These are phyloP conservation scores for Microchirus variegatus DNA, from an alignment of 2,797 vertebrate genomes.

Conservation along the genomic window DNA sequence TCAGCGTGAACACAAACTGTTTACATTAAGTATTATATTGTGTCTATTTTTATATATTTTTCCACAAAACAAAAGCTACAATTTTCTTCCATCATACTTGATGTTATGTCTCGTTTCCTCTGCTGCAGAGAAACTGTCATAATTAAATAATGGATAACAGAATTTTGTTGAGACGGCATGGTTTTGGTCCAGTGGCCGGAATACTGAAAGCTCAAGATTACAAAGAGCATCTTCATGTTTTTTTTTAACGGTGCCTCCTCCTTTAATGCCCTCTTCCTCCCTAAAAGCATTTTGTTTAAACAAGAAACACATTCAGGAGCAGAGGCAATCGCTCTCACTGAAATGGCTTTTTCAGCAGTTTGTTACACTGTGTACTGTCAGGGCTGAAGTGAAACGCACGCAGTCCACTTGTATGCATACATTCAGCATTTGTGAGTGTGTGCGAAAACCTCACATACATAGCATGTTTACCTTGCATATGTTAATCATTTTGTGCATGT, in stretches of 20 bases:
- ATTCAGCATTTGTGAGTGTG: not conserved
- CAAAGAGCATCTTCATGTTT: slow-evolving; percentile 5
- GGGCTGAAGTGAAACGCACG: not conserved
- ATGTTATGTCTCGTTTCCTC: not conserved
- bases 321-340: not conserved
- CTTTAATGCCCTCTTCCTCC: not conserved
- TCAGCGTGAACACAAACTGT: not conserved
- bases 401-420: not conserved
- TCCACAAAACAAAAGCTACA: no score
- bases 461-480: slow-evolving; percentile 2
- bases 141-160: not conserved
- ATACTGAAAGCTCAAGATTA: slow-evolving; percentile 21
- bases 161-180: not conserved
- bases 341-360: slow-evolving; percentile 4
- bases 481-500: not conserved
- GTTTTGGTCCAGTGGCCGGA: not conserved
- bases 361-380: not conserved
- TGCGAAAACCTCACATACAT: not conserved
- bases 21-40: not conserved
- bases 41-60: no score
- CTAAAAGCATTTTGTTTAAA: slow-evolving; percentile 9
- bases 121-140: not conserved
- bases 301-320: not conserved
- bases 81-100: no score
- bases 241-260: slow-evolving; percentile 1